Evolutionary conservation across 1,140 invertebrate species (phyloP), one percentile per base, ranked within the genome.

Genomic region (Leucophenga varia): DNA sequence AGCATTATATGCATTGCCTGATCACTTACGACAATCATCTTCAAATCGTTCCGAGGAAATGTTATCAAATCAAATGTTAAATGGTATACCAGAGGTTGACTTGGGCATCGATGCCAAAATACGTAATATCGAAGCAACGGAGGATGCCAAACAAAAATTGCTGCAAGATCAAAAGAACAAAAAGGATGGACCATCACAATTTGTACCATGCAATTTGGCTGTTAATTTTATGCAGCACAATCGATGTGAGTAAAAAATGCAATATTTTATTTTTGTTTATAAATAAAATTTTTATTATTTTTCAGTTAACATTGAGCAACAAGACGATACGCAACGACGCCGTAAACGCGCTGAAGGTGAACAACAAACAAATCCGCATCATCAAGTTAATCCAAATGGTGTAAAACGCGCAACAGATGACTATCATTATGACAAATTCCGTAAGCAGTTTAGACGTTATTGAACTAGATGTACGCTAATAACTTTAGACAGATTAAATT

Each of bases 61-160:
- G 93, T 85, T 99, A 55, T 98, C 95, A 5, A 98, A 98, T 82
- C 97, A 99, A 82, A 99, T 99, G 97, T 79, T 99, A 2, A 97
- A 93, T 72, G 97, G 97, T 43, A 99, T 99, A 54, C 97, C 97
- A n/a, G 97, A 99, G 82, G 91, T 99, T 2, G 97, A 99, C 80
- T 81, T 99, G 32, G 97, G 97, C 28, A 97, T 99, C 58, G 94
- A 98, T 65, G 94, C 93, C 1, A 97, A 97, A 81, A 98, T 98
- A 50, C 86, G 86, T 64, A 98, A 98, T 74, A 98, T 98, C 61
- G 95, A 98, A 82, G 92, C 93, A 5, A 98, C 95, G 4, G 96
- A 98, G 78, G 94, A 96, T 70, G 94, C 95, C 1, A 98, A 98
- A 77, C 85, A 95, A 61, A 92, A 88, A 78, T 77, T 98, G 37